These are phyloP conservation scores for Podabrus alpinus DNA, from an alignment of 2,888 invertebrate genomes.

Conservation along the genomic window DNA sequence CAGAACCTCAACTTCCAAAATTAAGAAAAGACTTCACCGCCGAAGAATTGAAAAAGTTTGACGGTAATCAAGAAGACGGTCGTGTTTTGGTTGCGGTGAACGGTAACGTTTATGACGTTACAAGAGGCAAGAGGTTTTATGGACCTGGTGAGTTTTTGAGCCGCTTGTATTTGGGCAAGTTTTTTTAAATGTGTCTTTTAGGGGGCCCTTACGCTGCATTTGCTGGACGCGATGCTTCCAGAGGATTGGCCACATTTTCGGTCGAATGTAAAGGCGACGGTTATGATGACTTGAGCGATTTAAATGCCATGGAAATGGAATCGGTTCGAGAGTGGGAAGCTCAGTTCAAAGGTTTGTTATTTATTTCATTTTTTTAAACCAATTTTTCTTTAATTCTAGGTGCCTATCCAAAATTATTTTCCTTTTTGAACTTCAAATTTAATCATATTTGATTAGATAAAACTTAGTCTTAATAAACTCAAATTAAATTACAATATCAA, in stretches of 20 bases:
- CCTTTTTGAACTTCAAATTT: not conserved
- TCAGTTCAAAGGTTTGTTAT: constrained; percentile 83
- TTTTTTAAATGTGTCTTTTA: constrained; percentile 51
- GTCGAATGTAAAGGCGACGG: constrained; percentile 78
- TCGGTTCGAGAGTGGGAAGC: constrained; percentile 96
- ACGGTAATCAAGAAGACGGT: constrained; percentile 85
- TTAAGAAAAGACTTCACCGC: constrained; percentile 89
- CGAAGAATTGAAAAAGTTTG: constrained; percentile 82
- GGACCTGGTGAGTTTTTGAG: constrained; percentile 80
- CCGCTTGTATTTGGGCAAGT: not conserved
- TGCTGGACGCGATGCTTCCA: constrained; percentile 93
- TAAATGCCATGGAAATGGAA: constrained; percentile 92
- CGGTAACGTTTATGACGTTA: constrained; percentile 94
- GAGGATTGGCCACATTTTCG: constrained; percentile 92
- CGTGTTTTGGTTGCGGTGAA: constrained; percentile 91
- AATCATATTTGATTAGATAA: not conserved
- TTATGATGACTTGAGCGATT: constrained; percentile 94
- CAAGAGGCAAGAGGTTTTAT: constrained; percentile 87
- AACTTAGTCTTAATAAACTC: no score
- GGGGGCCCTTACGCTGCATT: constrained; percentile 94
- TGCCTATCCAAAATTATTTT: not conserved
- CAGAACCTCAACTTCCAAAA: constrained; percentile 73
- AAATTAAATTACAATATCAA: not conserved
- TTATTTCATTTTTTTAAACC: not conserved
- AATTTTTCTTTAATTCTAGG: not conserved